A percentile compares a stretch with the other conserved stretches of the same genome.
Evolutionary conservation across 2,888 invertebrate species (phyloP).

Genomic region (Lycaena phlaeas): DNA sequence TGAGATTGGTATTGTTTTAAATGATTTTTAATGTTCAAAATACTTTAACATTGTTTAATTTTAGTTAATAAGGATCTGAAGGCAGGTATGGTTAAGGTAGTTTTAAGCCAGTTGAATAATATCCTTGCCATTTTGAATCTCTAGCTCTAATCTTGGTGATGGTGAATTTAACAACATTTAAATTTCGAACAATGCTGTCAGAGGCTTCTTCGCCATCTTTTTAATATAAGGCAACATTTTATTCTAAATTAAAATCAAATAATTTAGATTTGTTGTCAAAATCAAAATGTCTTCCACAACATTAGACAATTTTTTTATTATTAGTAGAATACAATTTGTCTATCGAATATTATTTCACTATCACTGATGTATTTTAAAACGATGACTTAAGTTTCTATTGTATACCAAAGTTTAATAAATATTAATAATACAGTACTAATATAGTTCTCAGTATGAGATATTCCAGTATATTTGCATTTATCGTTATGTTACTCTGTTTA

Average conservation of each 20-base stretch:
- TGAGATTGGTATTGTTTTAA: slow-evolving; percentile 2
- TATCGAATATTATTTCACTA: neutral
- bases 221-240: no score
- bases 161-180: no score
- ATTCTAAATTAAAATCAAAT: no score
- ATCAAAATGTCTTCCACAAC: neutral
- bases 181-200: no score
- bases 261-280: no score
- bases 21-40: neutral
- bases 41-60: no score
- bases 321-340: neutral
- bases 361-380: neutral
- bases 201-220: no score
- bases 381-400: neutral
- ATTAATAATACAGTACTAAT: no score
- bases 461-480: slow-evolving; percentile 9
- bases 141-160: neutral
- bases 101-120: no score
- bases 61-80: neutral
- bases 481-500: neutral
- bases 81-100: neutral
- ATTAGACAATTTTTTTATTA: neutral
- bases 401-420: slow-evolving; percentile 8
- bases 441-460: slow-evolving; percentile 3
- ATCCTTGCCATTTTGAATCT: neutral